These are phyloP conservation scores for Ondatra zibethicus DNA, from an alignment of 2,113 vertebrate genomes.

Conservation along the genomic window DNA sequence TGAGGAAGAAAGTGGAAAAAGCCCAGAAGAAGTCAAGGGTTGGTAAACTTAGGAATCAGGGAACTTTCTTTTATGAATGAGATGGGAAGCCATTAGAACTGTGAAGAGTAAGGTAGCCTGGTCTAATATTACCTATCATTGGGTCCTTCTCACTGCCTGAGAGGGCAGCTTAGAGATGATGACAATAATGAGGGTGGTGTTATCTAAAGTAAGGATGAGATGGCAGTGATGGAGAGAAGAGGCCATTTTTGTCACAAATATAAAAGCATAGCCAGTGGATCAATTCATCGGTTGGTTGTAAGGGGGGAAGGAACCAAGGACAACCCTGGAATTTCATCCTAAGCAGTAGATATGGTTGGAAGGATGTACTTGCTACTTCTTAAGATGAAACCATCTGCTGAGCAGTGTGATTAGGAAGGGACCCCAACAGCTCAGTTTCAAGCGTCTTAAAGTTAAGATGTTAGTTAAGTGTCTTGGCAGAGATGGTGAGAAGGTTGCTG, in stretches of 20 bases:
- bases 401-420: neutral
- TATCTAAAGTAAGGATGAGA: neutral
- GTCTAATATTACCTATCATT: neutral
- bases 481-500: neutral
- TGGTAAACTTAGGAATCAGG: neutral
- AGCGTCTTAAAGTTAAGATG: neutral
- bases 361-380: neutral
- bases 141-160: neutral
- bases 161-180: neutral
- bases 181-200: too few species aligned
- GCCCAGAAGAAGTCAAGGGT: neutral
- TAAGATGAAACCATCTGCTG: neutral
- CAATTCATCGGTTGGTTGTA: neutral
- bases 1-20: neutral
- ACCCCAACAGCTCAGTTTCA: neutral
- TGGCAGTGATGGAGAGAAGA: neutral
- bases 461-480: neutral
- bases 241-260: neutral
- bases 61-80: neutral
- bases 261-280: neutral
- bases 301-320: accelerated
- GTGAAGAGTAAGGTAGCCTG: neutral
- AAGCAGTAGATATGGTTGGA: neutral
- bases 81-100: neutral
- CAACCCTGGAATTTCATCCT: neutral